Conservation (phyloP, 2,113 vertebrate species). For the Galemys pyrenaicus region DNA sequence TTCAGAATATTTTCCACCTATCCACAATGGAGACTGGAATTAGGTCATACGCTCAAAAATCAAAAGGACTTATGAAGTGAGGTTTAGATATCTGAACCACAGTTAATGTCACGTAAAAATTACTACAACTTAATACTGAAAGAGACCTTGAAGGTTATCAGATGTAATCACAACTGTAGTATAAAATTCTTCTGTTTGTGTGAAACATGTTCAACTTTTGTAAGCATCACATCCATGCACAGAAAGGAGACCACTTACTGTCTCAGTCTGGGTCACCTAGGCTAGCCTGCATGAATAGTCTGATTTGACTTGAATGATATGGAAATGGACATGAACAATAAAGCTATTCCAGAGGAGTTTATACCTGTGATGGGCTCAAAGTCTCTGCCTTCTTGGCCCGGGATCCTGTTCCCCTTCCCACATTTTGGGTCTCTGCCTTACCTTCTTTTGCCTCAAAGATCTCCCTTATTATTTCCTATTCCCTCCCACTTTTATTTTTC, state of each 20-base stretch:
- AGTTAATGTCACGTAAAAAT: not conserved
- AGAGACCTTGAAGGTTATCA: not conserved
- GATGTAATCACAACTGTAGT: not conserved
- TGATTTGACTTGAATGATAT: not conserved
- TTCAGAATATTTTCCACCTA: not conserved
- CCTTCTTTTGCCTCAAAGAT: not conserved
- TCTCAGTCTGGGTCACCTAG: not conserved
- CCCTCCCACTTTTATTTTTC: not conserved
- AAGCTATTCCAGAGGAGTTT: not conserved
- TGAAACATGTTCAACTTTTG: not conserved
- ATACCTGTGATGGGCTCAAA: not conserved
- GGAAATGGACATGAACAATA: not conserved
- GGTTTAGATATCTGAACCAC: not conserved
- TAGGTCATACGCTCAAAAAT: not conserved
- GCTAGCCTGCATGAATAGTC: not conserved
- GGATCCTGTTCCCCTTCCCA: not conserved
- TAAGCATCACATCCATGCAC: not conserved
- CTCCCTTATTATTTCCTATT: not conserved
- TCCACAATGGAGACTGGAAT: fast-evolving
- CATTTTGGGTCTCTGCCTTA: not conserved
- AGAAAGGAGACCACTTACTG: fast-evolving
- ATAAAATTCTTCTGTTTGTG: not conserved
- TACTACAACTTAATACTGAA: not conserved
- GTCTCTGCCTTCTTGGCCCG: not conserved
- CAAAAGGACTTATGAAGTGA: not conserved